Base-by-base conservation (phyloP, 2,888 invertebrate genomes). In the Ditylenchus weischeri region DNA sequence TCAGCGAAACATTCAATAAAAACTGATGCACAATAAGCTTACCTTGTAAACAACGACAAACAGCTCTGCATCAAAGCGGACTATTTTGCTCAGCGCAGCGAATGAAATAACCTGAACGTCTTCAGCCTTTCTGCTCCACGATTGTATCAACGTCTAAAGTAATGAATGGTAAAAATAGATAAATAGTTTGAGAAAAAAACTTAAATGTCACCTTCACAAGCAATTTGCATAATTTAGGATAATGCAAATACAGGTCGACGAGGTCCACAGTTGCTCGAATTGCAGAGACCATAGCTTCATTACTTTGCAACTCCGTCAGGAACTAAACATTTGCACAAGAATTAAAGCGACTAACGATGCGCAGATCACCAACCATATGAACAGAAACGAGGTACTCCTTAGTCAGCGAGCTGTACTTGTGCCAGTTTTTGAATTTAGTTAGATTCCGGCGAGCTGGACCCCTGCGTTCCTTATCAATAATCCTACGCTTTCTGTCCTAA, bases 121-220 rank as follows among this genome's bases (percentile, higher is more conserved):
- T 48, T 78, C 70, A 23, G 76, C 75, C 65, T 78, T 77, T 2
- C 79, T 72, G 49, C 78, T 77, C 81, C 81, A 81, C 35, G 78
- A 63, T 67, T 69, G 66, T 8, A 43, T 49, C 19, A 62, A 21
- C 13, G 57, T 72, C 63, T 70, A 57, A 65, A n/a, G n/a, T n/a
- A n/a, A n/a, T n/a, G n/a, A n/a, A 59, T 19, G 2, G 29, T 59
- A 1, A 7, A 21, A 35, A 21, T 36, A 5, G 3, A 2, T 57
- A 57, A 2, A 4, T 18, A 50, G n/a, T 36, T 19, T 62, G 47
- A 18, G 15, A 57, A 54, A 50, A 47, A 21, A 57, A 51, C 13
- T 6, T 19, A 19, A 50, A 13, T 51, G 15, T 13, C 47, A 79
- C 78, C 72, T 78, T 79, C 59, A 81, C 72, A 0, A 81, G 68